These are phyloP conservation scores for Hyla sarda DNA, from an alignment of 2,113 vertebrate genomes.

Conservation along the genomic window DNA sequence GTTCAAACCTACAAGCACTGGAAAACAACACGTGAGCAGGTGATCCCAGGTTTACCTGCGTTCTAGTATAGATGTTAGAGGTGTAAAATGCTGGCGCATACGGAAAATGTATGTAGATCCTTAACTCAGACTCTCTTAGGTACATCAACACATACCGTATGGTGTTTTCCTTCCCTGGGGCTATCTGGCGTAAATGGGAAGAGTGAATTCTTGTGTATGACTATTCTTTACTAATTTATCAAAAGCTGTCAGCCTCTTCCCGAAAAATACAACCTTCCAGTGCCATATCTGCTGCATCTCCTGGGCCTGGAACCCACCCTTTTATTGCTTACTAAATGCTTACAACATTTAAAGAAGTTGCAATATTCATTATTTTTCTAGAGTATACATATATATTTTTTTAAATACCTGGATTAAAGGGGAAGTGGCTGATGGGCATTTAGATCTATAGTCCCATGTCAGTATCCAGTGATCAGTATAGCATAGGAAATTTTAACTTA, in stretches of 20 bases:
- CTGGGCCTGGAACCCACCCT: background rate
- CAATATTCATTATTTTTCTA: constrained; percentile 47
- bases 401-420: constrained; percentile 21
- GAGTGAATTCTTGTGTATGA: background rate
- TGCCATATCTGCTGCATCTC: constrained; percentile 20
- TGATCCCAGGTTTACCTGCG: background rate
- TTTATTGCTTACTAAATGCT: background rate
- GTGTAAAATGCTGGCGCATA: background rate
- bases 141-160: constrained; percentile 3
- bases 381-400: constrained; percentile 48
- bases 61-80: background rate
- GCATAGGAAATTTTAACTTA: constrained; percentile 25
- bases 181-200: background rate
- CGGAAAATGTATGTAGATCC: background rate
- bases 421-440: constrained; percentile 23
- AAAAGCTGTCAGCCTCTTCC: constrained; percentile 19
- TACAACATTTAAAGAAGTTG: constrained; percentile 1
- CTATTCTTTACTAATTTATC: background rate
- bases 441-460: background rate
- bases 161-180: constrained; percentile 10
- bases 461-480: constrained; percentile 3
- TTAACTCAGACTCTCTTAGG: background rate
- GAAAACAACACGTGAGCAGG: background rate
- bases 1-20: background rate
- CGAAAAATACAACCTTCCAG: background rate